Evolutionary conservation across 2,797 vertebrate species (phyloP), one percentile per base, ranked within the genome.

Genomic region (Okamejei kenojei): DNA sequence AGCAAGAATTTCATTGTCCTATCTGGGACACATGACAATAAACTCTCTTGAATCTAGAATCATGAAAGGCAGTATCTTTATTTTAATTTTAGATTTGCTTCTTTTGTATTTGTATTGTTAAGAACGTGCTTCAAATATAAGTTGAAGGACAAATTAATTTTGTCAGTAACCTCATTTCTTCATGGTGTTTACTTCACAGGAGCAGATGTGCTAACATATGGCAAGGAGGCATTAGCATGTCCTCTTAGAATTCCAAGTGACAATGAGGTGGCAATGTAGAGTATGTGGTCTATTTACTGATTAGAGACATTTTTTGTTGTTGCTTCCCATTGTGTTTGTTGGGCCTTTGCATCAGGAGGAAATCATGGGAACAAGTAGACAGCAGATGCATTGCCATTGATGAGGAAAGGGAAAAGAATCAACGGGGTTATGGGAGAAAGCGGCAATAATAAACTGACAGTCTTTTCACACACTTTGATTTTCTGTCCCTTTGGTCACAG

Each of bases 151-250:
- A 7, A 86, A 63, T 86, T 63, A 63, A 63, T 86, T 32, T 65
- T 65, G 82, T 65, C 82, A 86, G 58, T 32, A 63, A 32, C 82
- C 58, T 82, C 45, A 82, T 58, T 54, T 82, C 38, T 58, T 82
- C 5, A 5, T 82, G 80, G 80, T 54, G 54, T 54, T 58, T 58
- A 26, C 80, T 82, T 82, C 45, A 26, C 80, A 54, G 79, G 38
- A 54, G 19, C 79, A 81, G 45, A 82, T 82, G 80, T 54, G 45
- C 80, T 11, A 79, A 79, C 79, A 81, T 81, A 54, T 81, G 79
- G 79, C 79, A 21, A 81, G 35, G 79, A 81, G 79, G 35, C 38
- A 7, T 45, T 23, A 23, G 79, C 77, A 79, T 17, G 32, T 79
- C 78, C 35, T 21, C 78, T 79, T 38, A 17, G 78, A 79, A 79